Percentiles rank a stretch among this genome's conserved stretches.
Conservation (phyloP, 2,888 invertebrate species). For the Callinectes sapidus region DNA sequence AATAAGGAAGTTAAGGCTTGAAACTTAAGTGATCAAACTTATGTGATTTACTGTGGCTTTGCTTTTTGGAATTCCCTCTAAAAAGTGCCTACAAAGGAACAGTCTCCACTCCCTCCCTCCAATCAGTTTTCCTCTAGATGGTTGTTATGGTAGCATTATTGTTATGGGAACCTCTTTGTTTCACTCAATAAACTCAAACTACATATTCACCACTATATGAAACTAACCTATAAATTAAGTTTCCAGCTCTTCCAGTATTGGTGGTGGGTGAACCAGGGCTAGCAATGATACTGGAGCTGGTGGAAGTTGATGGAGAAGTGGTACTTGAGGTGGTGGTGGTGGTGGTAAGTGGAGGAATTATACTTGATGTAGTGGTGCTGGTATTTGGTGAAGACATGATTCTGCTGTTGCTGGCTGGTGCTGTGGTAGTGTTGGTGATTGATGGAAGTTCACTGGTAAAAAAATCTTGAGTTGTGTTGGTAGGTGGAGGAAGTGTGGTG, state of each 20-base stretch:
- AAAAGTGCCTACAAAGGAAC: background rate
- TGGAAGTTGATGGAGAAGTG: background rate
- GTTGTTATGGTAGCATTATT: too few relatives aligned
- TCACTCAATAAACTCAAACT: too few relatives aligned
- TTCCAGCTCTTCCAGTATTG: background rate
- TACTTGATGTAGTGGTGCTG: background rate
- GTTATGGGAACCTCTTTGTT: too few relatives aligned
- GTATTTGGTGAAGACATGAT: background rate
- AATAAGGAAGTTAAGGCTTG: background rate
- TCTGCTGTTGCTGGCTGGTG: background rate
- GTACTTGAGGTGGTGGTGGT: background rate
- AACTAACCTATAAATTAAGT: constrained; percentile 32
- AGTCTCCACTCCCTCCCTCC: background rate
- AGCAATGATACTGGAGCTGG: background rate
- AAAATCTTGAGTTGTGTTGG: background rate
- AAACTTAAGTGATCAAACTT: background rate
- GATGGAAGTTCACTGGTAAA: background rate
- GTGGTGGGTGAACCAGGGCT: background rate
- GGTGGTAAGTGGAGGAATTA: background rate
- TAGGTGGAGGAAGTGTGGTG: background rate
- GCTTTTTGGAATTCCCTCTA: background rate
- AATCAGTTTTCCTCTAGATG: too few relatives aligned
- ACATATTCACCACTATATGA: background rate
- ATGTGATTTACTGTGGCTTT: too few relatives aligned
- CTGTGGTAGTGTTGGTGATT: background rate